Evolutionary conservation across 2,888 invertebrate species (phyloP).

Genomic region (Ichneumon xanthorius): DNA sequence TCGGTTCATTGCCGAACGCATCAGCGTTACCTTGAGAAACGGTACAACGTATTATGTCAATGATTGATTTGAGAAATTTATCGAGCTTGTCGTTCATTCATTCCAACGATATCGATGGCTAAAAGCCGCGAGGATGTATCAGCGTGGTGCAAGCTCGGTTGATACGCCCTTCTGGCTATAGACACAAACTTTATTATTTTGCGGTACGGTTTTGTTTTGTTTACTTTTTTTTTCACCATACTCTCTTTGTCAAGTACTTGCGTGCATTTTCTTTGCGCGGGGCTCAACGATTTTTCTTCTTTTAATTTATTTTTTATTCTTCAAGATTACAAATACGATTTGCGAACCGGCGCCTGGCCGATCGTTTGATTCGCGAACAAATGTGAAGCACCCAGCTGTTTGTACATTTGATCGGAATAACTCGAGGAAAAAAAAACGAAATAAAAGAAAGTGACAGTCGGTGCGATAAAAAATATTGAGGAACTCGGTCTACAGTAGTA

Average conservation of each 20-base stretch:
- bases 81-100: background rate
- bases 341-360: conserved; percentile 9
- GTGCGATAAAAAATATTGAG: conserved; percentile 11
- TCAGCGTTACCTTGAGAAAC: conserved; percentile 28
- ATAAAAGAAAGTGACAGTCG: conserved; percentile 26
- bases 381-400: conserved; percentile 31
- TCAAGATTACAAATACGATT: background rate
- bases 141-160: no score
- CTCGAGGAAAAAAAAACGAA: conserved; percentile 7
- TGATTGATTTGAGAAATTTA: conserved; percentile 17
- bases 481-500: background rate
- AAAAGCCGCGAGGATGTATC: conserved; percentile 22
- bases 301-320: conserved; percentile 1
- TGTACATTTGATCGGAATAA: conserved; percentile 30
- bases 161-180: background rate
- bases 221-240: background rate
- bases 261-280: conserved; percentile 17
- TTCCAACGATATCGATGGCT: conserved; percentile 4
- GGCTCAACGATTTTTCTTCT: conserved; percentile 29
- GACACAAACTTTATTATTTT: background rate
- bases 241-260: conserved; percentile 25
- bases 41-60: conserved; percentile 29
- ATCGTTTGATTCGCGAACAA: conserved; percentile 6
- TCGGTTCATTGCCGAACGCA: conserved; percentile 23
- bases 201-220: background rate